These are phyloP conservation scores for Tetramorium bicarinatum DNA, from an alignment of 2,888 invertebrate species.

Conservation along the genomic window DNA sequence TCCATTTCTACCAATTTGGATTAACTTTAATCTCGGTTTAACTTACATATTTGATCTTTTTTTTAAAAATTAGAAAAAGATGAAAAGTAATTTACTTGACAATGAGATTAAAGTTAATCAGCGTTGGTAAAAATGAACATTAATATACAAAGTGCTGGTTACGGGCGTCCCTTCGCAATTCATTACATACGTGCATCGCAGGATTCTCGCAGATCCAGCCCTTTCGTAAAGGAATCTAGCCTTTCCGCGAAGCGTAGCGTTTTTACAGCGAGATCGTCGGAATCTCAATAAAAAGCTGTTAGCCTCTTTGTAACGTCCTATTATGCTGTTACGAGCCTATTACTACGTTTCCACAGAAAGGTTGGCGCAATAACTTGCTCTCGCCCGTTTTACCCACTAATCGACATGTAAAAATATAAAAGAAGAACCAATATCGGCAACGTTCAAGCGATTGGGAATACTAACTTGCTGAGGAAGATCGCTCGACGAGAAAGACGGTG, in stretches of 20 bases:
- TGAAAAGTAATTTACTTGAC: too few relatives aligned
- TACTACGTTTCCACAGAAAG: not conserved
- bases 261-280: not conserved
- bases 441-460: not conserved
- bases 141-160: not conserved
- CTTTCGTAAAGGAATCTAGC: not conserved
- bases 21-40: too few relatives aligned
- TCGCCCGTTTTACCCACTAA: not conserved
- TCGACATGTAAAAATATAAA: not conserved
- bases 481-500: not conserved
- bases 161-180: not conserved
- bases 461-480: not conserved
- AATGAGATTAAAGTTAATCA: too few relatives aligned
- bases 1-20: too few relatives aligned
- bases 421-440: not conserved
- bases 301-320: not conserved
- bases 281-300: slow-evolving; percentile 10
- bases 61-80: too few relatives aligned
- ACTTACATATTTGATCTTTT: too few relatives aligned
- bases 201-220: not conserved
- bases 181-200: not conserved
- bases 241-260: not conserved
- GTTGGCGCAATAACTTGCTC: not conserved
- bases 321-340: slow-evolving; percentile 8
- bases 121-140: too few relatives aligned